Conservation (phyloP, 2,797 vertebrate genomes). For the Phalloptychus januarius region DNA sequence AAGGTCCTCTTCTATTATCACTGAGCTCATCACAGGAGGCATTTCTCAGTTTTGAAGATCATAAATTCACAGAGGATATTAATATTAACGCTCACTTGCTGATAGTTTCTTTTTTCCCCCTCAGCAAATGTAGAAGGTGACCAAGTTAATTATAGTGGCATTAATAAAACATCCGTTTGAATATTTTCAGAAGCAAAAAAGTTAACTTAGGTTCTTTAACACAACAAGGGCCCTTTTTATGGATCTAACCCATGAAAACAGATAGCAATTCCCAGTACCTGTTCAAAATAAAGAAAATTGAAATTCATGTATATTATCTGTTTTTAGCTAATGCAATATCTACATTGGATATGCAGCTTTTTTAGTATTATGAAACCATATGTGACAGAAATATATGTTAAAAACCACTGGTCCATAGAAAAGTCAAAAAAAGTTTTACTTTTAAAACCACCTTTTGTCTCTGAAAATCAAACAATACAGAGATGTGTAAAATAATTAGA, state of each 20-base stretch:
- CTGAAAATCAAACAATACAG: not conserved
- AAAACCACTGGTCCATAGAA: not conserved
- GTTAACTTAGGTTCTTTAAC: not conserved
- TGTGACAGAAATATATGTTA: not conserved
- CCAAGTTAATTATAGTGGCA: not conserved
- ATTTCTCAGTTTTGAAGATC: slow-evolving; percentile 10
- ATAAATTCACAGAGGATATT: slow-evolving; percentile 20
- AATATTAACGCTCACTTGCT: not conserved
- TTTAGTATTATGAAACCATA: not conserved
- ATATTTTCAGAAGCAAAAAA: not conserved
- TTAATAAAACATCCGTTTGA: not conserved
- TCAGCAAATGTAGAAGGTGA: not conserved
- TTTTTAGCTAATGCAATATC: not conserved
- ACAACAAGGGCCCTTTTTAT: not conserved
- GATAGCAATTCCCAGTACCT: not conserved
- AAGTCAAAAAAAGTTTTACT: not conserved
- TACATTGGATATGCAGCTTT: not conserved
- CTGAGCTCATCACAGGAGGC: slow-evolving; percentile 18
- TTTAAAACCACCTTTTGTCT: not conserved
- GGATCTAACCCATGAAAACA: not conserved
- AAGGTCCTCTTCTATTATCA: slow-evolving; percentile 29
- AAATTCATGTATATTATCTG: not conserved
- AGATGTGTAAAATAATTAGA: not conserved
- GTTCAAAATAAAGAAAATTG: not conserved
- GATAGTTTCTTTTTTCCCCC: not conserved